Evolutionary conservation across 2,888 invertebrate species (phyloP), one percentile per base, ranked within the genome.

Genomic region (Eupsilia transversa): DNA sequence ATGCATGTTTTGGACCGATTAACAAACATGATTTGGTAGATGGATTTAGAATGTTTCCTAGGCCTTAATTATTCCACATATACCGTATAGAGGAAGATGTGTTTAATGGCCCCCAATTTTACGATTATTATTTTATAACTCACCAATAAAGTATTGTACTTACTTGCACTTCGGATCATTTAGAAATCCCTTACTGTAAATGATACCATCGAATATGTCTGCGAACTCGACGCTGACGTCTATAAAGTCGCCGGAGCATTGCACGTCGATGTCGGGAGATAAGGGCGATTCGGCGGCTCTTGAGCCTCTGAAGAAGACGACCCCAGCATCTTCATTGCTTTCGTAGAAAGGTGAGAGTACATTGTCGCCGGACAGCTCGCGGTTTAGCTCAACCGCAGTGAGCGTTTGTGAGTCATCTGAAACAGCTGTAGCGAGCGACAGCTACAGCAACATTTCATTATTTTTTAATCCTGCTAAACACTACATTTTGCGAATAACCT

Each of bases 131-230:
- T n/a, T 43, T 35, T 3, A n/a, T 35, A 57, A 1, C 12, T 10
- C 20, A 27, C 0, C 23, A 27, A 65, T 30, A 63, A 54, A 38
- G 35, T 52, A 57, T n/a, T 52, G 9, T 67, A 94, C 97, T 96
- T 91, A 97, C 97, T 97, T 97, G 97, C 98, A 98, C 85, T 97
- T 97, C 23, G 97, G 97, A 90, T 98, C 97, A 81, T 96, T 97
- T 88, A 97, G 96, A 85, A 97, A 97, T 23, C 97, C 97, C 90
- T 98, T 97, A 90, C 97, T 98, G 95, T 97, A 98, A 74, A 98
- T 97, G 49, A 98, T 96, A 23, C 98, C 98, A 86, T 97, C 97
- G 86, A 97, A 98, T 0, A 97, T 95, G 77, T 97, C 97, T 14
- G 97, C 94, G 89, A 98, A 98, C 64, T 97, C 97, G 0, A 98